Base-by-base conservation (phyloP, 2,888 invertebrate genomes). In the Dysmachus trigonus region DNA sequence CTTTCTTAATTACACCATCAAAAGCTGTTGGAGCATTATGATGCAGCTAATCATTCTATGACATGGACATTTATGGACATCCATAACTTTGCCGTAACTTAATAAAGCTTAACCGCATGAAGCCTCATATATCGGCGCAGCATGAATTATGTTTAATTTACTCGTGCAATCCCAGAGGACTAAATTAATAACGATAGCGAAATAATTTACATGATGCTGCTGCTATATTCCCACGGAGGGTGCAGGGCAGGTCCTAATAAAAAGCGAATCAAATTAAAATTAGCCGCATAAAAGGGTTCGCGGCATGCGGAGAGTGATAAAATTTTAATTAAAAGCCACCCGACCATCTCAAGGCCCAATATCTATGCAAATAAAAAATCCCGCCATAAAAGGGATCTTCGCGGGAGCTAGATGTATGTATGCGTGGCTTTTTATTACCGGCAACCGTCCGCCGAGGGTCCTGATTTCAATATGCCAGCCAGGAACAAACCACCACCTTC, bases 221-320 rank as follows among this genome's bases (percentile, higher is more conserved):
- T 62, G 47, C 10, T 41, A 18, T 10, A 22, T 62, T 62, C 62
- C 62, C 62, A 62, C 27, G 62, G 10, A 62, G 62, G 62, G 62
- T 62, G 10, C 5, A 62, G 27, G 62, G 27, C 27, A 62, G 27
- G 10, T 62, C 27, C 62, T 62, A 88, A 88, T 88, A 88, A 88
- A 88, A 88, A 88, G 86, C 88, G 88, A 88, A 88, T 88, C 88
- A 88, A 88, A 88, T 88, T 88, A 88, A 88, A 88, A 88, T 88
- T 88, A 88, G 88, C 87, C 87, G 87, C 87, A 88, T 88, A 87
- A 88, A 87, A 87, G 86, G 85, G 85, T 79, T 86, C 86, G 86
- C 51, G 77, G 13, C 71, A 87, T 87, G 86, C 86, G 86, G 86
- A 87, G 85, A 74, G 87, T 87, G 87, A 87, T 87, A 87, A 87